Base-by-base conservation (phyloP, 2,888 invertebrate species). In the Neocrepidodera transversa region DNA sequence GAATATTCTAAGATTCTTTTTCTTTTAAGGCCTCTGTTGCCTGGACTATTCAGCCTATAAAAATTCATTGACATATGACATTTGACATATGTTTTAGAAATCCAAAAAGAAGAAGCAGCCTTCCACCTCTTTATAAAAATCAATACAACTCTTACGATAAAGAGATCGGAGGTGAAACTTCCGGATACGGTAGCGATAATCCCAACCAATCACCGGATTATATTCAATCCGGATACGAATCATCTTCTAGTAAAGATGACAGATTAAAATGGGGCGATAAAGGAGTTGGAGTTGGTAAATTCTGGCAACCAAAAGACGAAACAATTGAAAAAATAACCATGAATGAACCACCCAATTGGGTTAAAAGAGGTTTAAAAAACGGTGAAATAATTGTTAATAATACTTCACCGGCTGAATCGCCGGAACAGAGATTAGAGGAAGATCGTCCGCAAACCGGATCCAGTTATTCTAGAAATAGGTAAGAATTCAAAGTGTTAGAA, bases 121-220 rank as follows among this genome's bases (percentile, higher is more conserved):
- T 80, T 28, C 80, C 80, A 13, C 79, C 80, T n/a, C 67, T 80
- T 14, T 72, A 74, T 66, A 75, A 76, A 65, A 76, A 72, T 62
- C 76, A 78, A 60, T 76, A 70, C 65, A 72, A 74, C 60, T 74
- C 75, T 17, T 72, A 70, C 63, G 71, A 64, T 69, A 74, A 50
- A 14, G 79, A 80, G 65, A 70, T 74, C 62, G 89, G 89, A 73
- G 89, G 89, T 30, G 91, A 92, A 73, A 92, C 92, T 53, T 92
- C 92, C 23, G 92, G 92, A 30, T 92, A 93, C 79, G 89, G 91
- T 47, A 92, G 92, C 76, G 92, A 92, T 75, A 89, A 88, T 45
- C 79, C 85, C 8, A 81, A 81, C 51, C 66, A 69, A 45, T 80
- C 81, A 4, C 82, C 83, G 17, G 83, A 84, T 49, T 62, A 58